Conservation (phyloP, 1,140 invertebrate species). For the Delia radicum region DNA sequence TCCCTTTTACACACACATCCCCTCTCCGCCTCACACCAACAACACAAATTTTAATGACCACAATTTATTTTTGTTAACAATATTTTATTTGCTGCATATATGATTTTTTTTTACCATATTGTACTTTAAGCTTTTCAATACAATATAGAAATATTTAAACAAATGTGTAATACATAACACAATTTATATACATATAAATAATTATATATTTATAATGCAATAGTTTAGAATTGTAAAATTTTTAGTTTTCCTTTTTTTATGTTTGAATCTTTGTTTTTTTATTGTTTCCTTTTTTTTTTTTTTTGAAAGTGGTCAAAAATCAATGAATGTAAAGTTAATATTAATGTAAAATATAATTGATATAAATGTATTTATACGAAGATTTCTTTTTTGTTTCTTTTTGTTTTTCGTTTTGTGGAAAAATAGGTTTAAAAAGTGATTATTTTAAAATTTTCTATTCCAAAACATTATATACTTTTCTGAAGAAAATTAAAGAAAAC, state of each 20-base stretch:
- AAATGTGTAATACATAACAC: not conserved
- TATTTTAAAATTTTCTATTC: too few relatives aligned
- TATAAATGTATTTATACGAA: not conserved
- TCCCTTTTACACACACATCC: not conserved
- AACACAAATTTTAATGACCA: not conserved
- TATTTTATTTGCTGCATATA: not conserved
- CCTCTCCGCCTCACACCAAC: not conserved
- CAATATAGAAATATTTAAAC: not conserved
- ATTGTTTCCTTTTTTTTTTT: not conserved
- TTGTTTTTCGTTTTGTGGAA: not conserved
- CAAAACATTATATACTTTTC: too few relatives aligned
- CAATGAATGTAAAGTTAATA: not conserved
- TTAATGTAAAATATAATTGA: not conserved
- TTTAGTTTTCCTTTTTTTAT: not conserved
- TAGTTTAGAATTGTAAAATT: not conserved
- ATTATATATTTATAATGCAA: not conserved
- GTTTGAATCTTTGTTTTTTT: not conserved
- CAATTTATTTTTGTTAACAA: not conserved
- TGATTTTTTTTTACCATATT: not conserved
- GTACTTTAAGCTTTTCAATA: not conserved
- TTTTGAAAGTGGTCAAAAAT: not conserved
- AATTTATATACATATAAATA: not conserved
- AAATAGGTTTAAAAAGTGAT: too few relatives aligned
- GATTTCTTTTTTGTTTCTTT: not conserved
- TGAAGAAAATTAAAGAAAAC: too few relatives aligned